These are phyloP conservation scores for Pyrocoelia pectoralis DNA, from an alignment of 2,888 invertebrate species.

Conservation along the genomic window DNA sequence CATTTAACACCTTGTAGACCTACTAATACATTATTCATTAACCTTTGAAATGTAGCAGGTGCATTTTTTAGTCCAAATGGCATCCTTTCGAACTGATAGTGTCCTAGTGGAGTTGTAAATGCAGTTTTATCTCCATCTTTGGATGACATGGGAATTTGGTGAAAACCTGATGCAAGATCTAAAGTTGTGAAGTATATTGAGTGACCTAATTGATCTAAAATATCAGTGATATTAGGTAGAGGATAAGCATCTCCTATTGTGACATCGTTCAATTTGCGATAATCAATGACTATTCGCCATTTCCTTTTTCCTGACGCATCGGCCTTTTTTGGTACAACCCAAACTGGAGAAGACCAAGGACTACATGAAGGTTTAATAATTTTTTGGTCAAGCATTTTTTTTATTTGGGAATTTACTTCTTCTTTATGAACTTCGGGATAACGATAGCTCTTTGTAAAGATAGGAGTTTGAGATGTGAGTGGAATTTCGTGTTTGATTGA, in stretches of 20 bases:
- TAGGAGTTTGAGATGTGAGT: no score
- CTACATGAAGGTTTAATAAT: no score
- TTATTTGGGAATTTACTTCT: no score
- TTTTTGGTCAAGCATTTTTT: no score
- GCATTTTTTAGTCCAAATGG: constrained; percentile 26
- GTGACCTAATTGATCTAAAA: constrained; percentile 41
- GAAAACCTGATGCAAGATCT: constrained; percentile 49
- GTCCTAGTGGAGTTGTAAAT: constrained; percentile 46
- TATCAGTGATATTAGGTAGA: constrained; percentile 41
- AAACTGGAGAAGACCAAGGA: constrained; percentile 19
- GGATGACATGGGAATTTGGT: constrained; percentile 45
- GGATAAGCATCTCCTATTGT: constrained; percentile 17
- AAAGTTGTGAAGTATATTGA: constrained; percentile 47
- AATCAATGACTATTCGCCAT: constrained; percentile 51
- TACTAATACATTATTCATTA: neutral
- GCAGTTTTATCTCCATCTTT: constrained; percentile 47
- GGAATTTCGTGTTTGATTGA: no score
- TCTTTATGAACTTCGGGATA: no score
- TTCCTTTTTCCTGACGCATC: constrained; percentile 44
- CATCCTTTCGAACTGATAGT: constrained; percentile 49
- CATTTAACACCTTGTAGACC: no score
- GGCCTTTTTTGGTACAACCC: constrained; percentile 23
- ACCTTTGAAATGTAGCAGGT: neutral
- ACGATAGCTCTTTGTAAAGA: no score
- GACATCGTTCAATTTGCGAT: constrained; percentile 10